Evolutionary conservation across 2,113 vertebrate genomes (phyloP).

Genomic region (Chrysochloris asiatica): DNA sequence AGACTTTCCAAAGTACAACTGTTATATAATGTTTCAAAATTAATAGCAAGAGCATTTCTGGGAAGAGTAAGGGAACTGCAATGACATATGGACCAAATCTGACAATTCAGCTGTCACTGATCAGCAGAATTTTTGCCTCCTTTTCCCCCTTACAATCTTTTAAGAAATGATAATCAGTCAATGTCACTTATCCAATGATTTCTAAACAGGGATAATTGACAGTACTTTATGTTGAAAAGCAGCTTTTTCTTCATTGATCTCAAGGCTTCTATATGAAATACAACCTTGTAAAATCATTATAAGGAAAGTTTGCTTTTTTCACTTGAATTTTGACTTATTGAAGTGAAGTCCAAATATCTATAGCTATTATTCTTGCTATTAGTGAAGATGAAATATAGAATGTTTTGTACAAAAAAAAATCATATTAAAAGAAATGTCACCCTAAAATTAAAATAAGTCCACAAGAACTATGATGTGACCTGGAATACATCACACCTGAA

Average conservation of each 20-base stretch:
- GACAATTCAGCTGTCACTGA: constrained; percentile 53
- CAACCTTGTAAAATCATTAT: neutral
- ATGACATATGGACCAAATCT: constrained; percentile 65
- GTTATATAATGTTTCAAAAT: constrained; percentile 74
- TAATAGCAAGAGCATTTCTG: constrained; percentile 80
- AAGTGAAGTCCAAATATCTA: constrained; percentile 3
- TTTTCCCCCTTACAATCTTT: neutral
- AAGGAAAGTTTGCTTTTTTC: neutral
- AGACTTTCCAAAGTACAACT: constrained; percentile 75
- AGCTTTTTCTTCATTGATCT: neutral
- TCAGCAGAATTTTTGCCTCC: constrained; percentile 35
- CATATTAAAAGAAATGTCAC: neutral
- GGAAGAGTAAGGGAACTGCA: constrained; percentile 76
- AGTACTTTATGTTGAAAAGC: neutral
- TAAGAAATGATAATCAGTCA: constrained; percentile 47
- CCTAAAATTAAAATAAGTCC: neutral
- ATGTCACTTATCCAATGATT: constrained; percentile 12
- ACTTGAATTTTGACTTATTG: constrained; percentile 3
- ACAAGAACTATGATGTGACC: neutral
- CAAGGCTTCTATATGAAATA: neutral
- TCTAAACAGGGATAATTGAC: neutral
- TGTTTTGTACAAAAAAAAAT: constrained; percentile 42
- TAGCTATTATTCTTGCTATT: neutral
- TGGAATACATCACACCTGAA: neutral
- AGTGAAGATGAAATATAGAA: neutral